Conservation (phyloP, 64 coral and sea anemone species). For the Astreopora myriophthalma region DNA sequence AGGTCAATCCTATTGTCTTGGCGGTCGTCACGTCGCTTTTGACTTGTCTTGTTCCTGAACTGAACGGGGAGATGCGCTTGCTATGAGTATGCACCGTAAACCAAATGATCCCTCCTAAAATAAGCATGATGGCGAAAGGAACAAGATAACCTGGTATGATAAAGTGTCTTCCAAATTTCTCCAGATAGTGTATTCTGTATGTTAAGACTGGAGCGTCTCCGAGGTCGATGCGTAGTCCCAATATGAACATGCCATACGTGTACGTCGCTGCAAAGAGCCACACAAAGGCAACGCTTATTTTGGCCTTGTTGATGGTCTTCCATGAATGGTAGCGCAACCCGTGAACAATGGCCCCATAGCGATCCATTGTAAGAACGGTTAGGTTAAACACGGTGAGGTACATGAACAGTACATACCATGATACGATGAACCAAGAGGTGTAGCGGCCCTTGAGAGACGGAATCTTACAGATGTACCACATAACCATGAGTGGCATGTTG, state of each 20-base stretch:
- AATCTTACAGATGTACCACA: conserved; percentile 72
- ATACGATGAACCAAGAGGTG: conserved; percentile 51
- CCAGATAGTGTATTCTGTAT: conserved; percentile 66
- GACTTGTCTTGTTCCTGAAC: neutral
- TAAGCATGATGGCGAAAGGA: conserved; percentile 46
- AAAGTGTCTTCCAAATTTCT: conserved; percentile 64
- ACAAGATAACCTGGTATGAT: conserved; percentile 68
- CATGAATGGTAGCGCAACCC: conserved; percentile 70
- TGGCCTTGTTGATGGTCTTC: conserved; percentile 75
- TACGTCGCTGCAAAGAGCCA: conserved; percentile 43
- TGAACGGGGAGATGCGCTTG: neutral
- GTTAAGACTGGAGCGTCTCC: conserved; percentile 70
- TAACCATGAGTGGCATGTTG: conserved; percentile 69
- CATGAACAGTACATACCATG: conserved; percentile 67
- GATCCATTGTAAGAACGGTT: conserved; percentile 71
- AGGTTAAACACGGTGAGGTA: conserved; percentile 63
- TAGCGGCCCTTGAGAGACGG: conserved; percentile 14
- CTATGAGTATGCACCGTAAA: conserved; percentile 34
- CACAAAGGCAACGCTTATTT: conserved; percentile 32
- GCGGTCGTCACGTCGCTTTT: conserved; percentile 74
- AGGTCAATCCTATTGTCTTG: conserved; percentile 70
- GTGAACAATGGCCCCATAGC: conserved; percentile 76
- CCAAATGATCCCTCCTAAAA: conserved; percentile 60
- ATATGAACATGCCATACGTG: conserved; percentile 55
- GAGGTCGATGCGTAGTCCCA: conserved; percentile 63